Base-by-base conservation (phyloP, 2,113 vertebrate species). In the Anser brachyrhynchus region DNA sequence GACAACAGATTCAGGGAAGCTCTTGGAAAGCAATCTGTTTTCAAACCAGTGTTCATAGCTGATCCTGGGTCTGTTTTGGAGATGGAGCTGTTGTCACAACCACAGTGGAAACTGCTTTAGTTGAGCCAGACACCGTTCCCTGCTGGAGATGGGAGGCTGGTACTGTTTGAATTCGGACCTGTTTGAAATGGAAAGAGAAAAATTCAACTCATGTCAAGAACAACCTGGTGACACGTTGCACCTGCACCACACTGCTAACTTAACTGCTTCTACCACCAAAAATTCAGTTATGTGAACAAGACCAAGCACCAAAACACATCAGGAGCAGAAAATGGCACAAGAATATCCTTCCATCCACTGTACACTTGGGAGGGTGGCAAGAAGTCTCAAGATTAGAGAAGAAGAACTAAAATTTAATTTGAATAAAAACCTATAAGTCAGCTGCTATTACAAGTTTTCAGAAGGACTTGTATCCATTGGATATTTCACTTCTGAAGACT, bases 151-250 rank as follows among this genome's bases (percentile, higher is more conserved):
- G 99, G 89, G 99, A 98, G 1, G 99, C 98, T 1, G 98, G 99
- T 19, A 99, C 98, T 0, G 99, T 99, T 95, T 99, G 99, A 96
- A 99, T 99, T 54, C 99, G 98, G 44, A 99, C 99, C 99, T 99
- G 89, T 88, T 58, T 37, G 79, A 86, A 93, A 89, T 0, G 3
- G 77, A 49, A 78, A 25, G 52, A 37, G 46, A 76, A 57, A 43
- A 51, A 9, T 43, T 71, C 46, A 89, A 15, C 29, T 51, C 3
- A 0, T 4, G 14, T 55, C 46, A 58, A 13, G 35, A 91, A 73
- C 61, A 57, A 46, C 5, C 26, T 2, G 22, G 51, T n/a, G 52
- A 61, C 44, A 75, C 26, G 5, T 0, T 20, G 57, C 51, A 31
- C 28, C 29, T 21, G 11, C 15, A n/a, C 4, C 19, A 6, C 5